Base-by-base conservation (phyloP, 1,140 invertebrate species). In the Ganaspis sp. region DNA sequence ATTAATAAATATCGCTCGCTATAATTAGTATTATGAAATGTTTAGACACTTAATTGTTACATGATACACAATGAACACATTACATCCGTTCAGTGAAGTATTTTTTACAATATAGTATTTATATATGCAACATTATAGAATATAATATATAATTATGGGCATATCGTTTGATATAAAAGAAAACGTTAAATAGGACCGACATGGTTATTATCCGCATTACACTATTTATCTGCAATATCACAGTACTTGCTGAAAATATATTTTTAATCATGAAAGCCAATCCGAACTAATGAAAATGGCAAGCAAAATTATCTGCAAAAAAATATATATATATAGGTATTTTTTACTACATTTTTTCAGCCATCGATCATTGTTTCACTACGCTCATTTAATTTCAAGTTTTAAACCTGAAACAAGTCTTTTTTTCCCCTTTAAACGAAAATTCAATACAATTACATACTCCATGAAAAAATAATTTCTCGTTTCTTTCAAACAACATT, bases 141-240 rank as follows among this genome's bases (percentile, higher is more conserved):
- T 71, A 71, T 72, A 45, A 53, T 69, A 73, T 73, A 85, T 81
- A 70, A 79, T 76, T 83, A 81, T 82, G 77, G 77, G 81, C 73
- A 64, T 83, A 84, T 80, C 80, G 78, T 88, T 89, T 82, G 74
- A 85, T 88, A 86, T 82, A 86, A 84, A 85, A 89, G 80, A 84
- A 85, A 82, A 84, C 79, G 80, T 90, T 89, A 87, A 90, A 90
- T 88, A 89, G 83, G 82, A 85, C 79, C 82, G 83, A 86, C 86
- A 88, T 84, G 84, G 82, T 86, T 87, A 87, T 85, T 88, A 90
- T 84, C 85, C 86, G 88, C 75, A 87, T 87, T 89, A 89, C 78
- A 84, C 85, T 90, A 90, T 87, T 88, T 87, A 88, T 87, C 81
- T 86, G 87, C 88, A 90, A 90, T 91, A 91, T 91, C 90, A 91